phyloP scores from a whole-genome alignment of 2,113 vertebrate species.

The Egretta garzetta region DNA sequence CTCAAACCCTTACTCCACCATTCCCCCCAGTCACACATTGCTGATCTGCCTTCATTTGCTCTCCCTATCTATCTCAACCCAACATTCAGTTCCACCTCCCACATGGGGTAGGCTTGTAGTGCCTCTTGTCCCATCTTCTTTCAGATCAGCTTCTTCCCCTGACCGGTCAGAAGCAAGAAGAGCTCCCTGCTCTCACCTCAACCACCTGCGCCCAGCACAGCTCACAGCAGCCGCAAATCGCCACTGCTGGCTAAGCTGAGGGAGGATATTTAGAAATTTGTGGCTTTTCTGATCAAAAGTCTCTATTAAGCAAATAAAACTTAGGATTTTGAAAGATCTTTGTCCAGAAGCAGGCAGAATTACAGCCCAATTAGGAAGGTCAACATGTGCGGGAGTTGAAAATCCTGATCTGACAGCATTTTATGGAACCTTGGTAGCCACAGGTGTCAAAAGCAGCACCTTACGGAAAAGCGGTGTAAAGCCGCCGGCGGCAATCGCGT shows the following conservation, averaged over 20 bases:
- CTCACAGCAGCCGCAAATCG: neutral
- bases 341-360: neutral
- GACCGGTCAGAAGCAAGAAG: accelerated
- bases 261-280: neutral
- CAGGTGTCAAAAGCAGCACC: neutral
- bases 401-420: neutral
- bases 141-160: neutral
- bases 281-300: neutral
- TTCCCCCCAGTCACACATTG: neutral
- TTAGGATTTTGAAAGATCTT: neutral
- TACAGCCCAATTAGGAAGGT: neutral
- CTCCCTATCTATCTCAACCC: neutral
- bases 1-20: neutral
- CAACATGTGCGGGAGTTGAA: accelerated
- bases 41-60: neutral
- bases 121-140: neutral
- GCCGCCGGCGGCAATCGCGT: accelerated
- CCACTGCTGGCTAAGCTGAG: neutral
- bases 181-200: neutral
- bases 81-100: neutral
- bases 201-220: accelerated
- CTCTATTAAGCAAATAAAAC: neutral
- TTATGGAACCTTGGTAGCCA: neutral
- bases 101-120: accelerated
- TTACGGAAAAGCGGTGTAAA: accelerated